A percentile compares a stretch with the other conserved stretches of the same genome.
Evolutionary conservation across 1,140 invertebrate genomes (phyloP).

Genomic region (Diachasma alloeum): DNA sequence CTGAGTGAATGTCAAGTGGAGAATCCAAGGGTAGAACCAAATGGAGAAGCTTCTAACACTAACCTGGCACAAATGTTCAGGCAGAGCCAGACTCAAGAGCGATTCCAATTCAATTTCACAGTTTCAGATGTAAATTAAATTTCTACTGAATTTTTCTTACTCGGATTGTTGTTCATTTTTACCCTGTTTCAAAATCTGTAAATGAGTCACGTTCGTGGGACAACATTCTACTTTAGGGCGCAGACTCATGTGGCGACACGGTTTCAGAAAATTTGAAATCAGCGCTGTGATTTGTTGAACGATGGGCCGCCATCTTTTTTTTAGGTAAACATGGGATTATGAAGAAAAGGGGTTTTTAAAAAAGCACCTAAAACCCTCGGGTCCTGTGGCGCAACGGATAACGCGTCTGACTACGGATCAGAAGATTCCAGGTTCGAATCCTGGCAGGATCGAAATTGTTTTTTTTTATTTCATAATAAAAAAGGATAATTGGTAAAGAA

Average conservation of each 20-base stretch:
- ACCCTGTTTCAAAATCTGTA: too few species aligned
- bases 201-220: background rate
- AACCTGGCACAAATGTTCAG: background rate
- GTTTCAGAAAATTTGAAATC: background rate
- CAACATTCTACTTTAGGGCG: background rate
- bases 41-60: background rate
- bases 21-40: background rate
- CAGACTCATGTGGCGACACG: background rate
- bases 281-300: background rate
- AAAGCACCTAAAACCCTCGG: background rate
- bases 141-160: background rate
- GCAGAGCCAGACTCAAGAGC: background rate
- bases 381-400: constrained; percentile 91
- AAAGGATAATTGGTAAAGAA: too few species aligned
- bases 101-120: background rate
- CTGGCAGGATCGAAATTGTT: constrained; percentile 75
- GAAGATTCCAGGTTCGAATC: constrained; percentile 92
- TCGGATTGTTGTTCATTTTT: background rate
- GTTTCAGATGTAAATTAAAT: background rate
- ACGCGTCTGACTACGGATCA: constrained; percentile 92
- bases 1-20: background rate
- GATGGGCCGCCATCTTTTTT: background rate
- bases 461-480: background rate
- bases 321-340: background rate
- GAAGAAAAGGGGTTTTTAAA: background rate